phyloP scores from a whole-genome alignment of 2,888 invertebrate genomes.

The Drosophila kanekoi region DNA sequence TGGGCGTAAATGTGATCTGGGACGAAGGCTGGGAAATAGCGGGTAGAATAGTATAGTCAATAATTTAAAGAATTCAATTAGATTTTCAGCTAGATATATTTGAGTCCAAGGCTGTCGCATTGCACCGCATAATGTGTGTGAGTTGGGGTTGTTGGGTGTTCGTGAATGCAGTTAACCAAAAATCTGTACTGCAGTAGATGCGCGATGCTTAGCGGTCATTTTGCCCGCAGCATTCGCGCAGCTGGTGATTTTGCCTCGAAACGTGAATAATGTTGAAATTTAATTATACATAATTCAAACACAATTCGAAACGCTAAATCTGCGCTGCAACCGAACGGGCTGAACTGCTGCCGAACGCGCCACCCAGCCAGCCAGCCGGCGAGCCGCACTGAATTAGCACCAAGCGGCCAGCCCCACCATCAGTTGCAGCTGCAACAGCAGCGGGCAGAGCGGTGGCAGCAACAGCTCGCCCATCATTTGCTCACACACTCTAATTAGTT shows the following conservation, averaged over 20 bases:
- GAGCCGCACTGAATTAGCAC: conserved; percentile 45
- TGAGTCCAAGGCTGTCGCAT: too few relatives aligned
- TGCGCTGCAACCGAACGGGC: conserved; percentile 52
- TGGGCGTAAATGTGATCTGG: too few relatives aligned
- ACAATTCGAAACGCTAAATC: conserved; percentile 64
- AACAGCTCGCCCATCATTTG: conserved; percentile 37
- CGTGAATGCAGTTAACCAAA: background rate
- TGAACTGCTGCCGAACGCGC: conserved; percentile 54
- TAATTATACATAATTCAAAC: conserved; percentile 77
- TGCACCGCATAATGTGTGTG: too few relatives aligned
- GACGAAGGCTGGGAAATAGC: too few relatives aligned
- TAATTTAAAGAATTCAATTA: too few relatives aligned
- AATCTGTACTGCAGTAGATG: background rate
- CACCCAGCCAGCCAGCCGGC: conserved; percentile 43
- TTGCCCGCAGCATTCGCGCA: conserved; percentile 28
- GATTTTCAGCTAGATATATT: too few relatives aligned
- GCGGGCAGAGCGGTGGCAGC: conserved; percentile 4
- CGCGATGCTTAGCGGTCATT: background rate
- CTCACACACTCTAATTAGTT: conserved; percentile 71
- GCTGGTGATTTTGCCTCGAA: conserved; percentile 47
- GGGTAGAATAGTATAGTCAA: too few relatives aligned
- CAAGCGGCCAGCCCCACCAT: conserved; percentile 2
- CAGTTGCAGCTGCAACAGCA: conserved; percentile 21
- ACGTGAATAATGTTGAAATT: conserved; percentile 72
- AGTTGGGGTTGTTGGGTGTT: too few relatives aligned